Conservation (phyloP, 1,140 invertebrate species). For the Eurosta solidaginis region DNA sequence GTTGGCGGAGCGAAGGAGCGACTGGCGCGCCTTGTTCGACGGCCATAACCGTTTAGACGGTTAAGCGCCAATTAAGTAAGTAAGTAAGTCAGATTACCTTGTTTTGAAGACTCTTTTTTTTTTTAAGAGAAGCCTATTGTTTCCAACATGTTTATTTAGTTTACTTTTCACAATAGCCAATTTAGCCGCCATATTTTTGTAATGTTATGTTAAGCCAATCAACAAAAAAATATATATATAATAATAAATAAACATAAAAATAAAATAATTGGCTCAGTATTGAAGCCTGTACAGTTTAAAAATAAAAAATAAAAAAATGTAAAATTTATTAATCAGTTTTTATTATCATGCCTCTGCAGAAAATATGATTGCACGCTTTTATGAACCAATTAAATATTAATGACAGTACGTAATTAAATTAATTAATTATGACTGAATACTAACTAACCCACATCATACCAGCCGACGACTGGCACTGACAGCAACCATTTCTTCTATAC, state of each 20-base stretch:
- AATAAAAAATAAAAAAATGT: no score
- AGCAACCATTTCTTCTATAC: not conserved
- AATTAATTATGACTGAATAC: conserved; percentile 11
- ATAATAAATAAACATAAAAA: not conserved
- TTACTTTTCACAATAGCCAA: not conserved
- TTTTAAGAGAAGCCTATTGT: no score
- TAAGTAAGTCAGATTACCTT: no score
- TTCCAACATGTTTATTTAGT: not conserved
- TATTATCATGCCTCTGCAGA: not conserved
- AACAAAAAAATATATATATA: not conserved
- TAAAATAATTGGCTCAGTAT: conserved; percentile 8
- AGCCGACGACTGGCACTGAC: not conserved
- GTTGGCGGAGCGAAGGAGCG: no score
- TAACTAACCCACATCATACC: not conserved
- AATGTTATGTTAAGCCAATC: not conserved
- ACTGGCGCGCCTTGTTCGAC: no score
- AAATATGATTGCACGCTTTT: not conserved
- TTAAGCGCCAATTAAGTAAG: no score
- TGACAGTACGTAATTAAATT: conserved; percentile 12
- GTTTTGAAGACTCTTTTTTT: no score
- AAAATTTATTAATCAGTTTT: conserved; percentile 24
- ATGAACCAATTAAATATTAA: conserved; percentile 19
- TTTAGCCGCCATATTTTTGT: not conserved
- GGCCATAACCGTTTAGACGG: no score
- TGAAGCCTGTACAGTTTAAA: not conserved